Evolutionary conservation across 2,888 invertebrate genomes (phyloP), one percentile per base, ranked within the genome.

Genomic region (Orthonevra nobilis): DNA sequence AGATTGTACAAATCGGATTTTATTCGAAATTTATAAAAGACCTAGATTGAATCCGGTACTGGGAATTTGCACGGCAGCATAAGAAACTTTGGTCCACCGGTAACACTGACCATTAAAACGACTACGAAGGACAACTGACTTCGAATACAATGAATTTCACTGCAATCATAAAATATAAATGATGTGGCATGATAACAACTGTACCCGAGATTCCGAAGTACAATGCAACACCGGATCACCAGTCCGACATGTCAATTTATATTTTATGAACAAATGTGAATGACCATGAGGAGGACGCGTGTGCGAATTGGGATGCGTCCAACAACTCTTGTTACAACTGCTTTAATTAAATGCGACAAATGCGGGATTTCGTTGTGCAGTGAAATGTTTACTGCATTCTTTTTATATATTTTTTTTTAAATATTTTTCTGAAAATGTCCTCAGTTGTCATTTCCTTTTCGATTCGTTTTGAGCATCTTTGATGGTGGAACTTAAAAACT

Each of bases 221-320:
- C 60, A 69, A 60, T 60, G 42, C 42, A 34, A 30, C 50, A 17
- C 28, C 42, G 17, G 32, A 44, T 9, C 44, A 7, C 0, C 48
- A 46, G 46, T 46, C 42, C 52, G 23, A 63, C 54, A 46, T 61
- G 61, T 66, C 46, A 38, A 66, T 72, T 61, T 61, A 38, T 19
- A 72, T 54, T 63, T 72, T 72, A 56, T 63, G 46, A 63, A 72
- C 63, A 56, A 72, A 63, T 72, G 17, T 36, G 36, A 44, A 70
- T 52, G 54, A 52, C 34, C 26, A 60, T 32, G 30, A 15, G n/a
- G n/a, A n/a, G n/a, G 20, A 40, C 23, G 23, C n/a, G 20, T 10
- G 10, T 19, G 10, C 2, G n/a, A 5, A 20, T 6, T 3, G 19
- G 1, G 0, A 26, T 26, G 52, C n/a, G 17, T 28, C 6, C 28